Evolutionary conservation across 2,888 invertebrate genomes (phyloP).

Genomic region (Leucoptera coffeella): DNA sequence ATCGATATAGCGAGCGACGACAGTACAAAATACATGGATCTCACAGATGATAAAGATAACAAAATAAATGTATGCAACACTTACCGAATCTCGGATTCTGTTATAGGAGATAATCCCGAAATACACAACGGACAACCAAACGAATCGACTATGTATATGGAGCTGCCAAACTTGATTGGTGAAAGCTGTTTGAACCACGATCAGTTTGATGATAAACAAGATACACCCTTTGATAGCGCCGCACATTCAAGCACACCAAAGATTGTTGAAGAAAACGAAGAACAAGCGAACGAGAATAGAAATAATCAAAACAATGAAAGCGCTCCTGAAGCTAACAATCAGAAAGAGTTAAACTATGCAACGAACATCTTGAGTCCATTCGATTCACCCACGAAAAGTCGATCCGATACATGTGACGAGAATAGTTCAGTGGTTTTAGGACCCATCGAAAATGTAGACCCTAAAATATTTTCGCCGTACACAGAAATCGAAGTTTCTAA

Average conservation of each 20-base stretch:
- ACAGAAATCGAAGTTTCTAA: slow-evolving; percentile 30
- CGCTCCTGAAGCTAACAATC: slow-evolving; percentile 12
- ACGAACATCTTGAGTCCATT: slow-evolving; percentile 30
- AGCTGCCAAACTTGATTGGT: slow-evolving; percentile 27
- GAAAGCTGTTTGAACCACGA: slow-evolving; percentile 16
- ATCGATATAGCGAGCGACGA: slow-evolving; percentile 7
- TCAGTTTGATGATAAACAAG: not conserved
- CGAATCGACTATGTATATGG: slow-evolving; percentile 37
- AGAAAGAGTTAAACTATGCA: slow-evolving; percentile 22
- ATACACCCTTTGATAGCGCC: slow-evolving; percentile 11
- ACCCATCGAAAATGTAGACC: slow-evolving; percentile 49
- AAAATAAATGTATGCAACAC: slow-evolving; percentile 7
- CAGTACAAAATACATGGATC: slow-evolving; percentile 31
- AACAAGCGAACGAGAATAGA: slow-evolving; percentile 12
- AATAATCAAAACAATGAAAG: not conserved
- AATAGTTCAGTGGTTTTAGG: slow-evolving; percentile 53
- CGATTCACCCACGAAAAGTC: slow-evolving; percentile 39
- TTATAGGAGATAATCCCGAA: too few relatives aligned
- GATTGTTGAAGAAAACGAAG: slow-evolving; percentile 6
- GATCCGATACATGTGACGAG: slow-evolving; percentile 39
- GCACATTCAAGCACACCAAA: slow-evolving; percentile 41
- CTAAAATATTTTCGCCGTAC: slow-evolving; percentile 25
- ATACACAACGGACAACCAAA: slow-evolving; percentile 7
- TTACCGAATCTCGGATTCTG: too few relatives aligned
- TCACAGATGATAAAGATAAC: slow-evolving; percentile 23